Percentiles rank a stretch among this genome's conserved stretches.
phyloP scores from a whole-genome alignment of 2,888 invertebrate genomes.

The Rhagophthalmus giganteus region DNA sequence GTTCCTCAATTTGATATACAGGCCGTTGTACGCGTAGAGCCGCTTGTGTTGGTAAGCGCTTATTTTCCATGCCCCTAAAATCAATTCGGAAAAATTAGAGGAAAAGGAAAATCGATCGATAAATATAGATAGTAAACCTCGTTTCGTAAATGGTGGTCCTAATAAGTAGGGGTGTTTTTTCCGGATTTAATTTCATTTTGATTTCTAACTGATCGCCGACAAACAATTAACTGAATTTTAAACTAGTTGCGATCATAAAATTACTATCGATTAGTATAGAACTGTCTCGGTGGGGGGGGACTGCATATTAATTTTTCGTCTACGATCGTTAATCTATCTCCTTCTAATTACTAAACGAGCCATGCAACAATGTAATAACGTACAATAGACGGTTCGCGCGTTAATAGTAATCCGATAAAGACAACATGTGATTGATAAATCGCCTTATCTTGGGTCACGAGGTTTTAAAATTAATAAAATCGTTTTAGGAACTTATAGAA shows the following conservation, averaged over 20 bases:
- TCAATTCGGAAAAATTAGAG: too few relatives aligned
- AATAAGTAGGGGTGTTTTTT: constrained; percentile 4
- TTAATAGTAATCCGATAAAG: too few relatives aligned
- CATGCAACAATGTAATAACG: too few relatives aligned
- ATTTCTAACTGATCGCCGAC: background rate
- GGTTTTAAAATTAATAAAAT: too few relatives aligned
- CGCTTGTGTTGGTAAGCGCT: background rate
- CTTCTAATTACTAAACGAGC: too few relatives aligned
- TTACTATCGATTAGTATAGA: background rate
- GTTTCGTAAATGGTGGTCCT: background rate
- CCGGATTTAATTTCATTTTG: constrained; percentile 1
- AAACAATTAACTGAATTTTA: background rate
- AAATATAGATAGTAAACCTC: background rate
- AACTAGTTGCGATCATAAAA: background rate
- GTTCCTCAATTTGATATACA: constrained; percentile 2
- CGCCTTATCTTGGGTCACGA: too few relatives aligned
- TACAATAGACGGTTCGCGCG: too few relatives aligned
- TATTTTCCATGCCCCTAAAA: background rate
- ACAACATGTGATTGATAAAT: too few relatives aligned
- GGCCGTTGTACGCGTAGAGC: background rate
- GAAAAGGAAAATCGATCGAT: too few relatives aligned
- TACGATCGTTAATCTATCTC: too few relatives aligned
- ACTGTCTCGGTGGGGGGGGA: background rate
- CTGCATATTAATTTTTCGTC: too few relatives aligned
- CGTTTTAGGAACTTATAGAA: too few relatives aligned